Base-by-base conservation (phyloP, 2,888 invertebrate species). In the Alsophila aescularia region DNA sequence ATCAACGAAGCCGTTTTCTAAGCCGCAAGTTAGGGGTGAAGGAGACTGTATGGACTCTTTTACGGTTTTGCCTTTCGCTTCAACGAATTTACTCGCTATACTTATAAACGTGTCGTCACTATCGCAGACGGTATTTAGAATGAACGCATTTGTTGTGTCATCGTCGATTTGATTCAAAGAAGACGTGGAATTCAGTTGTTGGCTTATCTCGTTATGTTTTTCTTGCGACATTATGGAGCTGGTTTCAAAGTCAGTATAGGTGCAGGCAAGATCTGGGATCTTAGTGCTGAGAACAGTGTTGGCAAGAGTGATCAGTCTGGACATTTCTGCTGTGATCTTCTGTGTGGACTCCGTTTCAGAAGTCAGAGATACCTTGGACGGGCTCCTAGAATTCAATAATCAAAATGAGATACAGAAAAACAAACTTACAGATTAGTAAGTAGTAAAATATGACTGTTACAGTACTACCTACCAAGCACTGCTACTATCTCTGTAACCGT, bases 231-330 rank as follows among this genome's bases (percentile, higher is more conserved):
- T 32, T 42, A 52, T 51, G 15, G 51, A 43, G 34, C 66, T 56
- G 41, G 60, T 62, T 14, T 71, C 70, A 51, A 45, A 63, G 40
- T 83, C 79, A 42, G 61, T 75, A 64, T 77, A 82, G 4, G 75
- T 73, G 60, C 81, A 86, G 18, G 85, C 75, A 65, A 91, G 86
- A 72, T 90, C 90, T 6, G 90, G 90, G 37, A 91, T 64, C 67
- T 89, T 89, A 8, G 90, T 91, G 69, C 85, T 81, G 16, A 91
- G 80, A 48, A 91, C 89, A 45, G 90, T 86, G 66, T 85, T 90
- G 86, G 91, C 90, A 86, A 91, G 90, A 80, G 81, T 87, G 54
- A 89, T 89, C 63, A 91, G 70, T 72, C 90, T 80, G 36, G 87
- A 75, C 74, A 90, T 88, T 79, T 91, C 90, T 70, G 89, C 88